Conservation (phyloP, 2,888 invertebrate species). For the Petrolisthes manimaculis region DNA sequence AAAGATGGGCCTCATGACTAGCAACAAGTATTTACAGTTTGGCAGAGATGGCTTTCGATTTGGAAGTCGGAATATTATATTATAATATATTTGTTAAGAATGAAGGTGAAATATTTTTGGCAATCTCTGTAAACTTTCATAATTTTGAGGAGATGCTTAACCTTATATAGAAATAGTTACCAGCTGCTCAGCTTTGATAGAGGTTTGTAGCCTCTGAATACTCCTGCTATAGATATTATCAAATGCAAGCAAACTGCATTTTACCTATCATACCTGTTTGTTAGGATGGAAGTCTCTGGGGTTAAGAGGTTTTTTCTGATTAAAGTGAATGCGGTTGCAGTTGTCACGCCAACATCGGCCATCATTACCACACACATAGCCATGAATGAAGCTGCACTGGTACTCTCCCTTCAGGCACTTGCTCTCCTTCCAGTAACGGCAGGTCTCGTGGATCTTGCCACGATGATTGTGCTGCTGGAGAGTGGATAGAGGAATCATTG, state of each 20-base stretch:
- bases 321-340: constrained; percentile 47
- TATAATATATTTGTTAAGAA: not conserved
- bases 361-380: constrained; percentile 53
- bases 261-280: not conserved
- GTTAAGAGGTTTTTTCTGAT: constrained; percentile 17
- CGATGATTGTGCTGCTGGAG: constrained; percentile 23
- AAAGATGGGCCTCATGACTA: not conserved
- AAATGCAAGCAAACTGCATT: not conserved
- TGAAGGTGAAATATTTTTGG: too few relatives aligned
- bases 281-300: constrained; percentile 14
- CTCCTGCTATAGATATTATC: not conserved
- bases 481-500: not conserved
- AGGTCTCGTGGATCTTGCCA: constrained; percentile 46
- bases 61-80: too few relatives aligned
- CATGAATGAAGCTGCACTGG: constrained; percentile 56
- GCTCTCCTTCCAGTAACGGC: constrained; percentile 59
- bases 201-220: too few relatives aligned
- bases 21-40: not conserved
- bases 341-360: constrained; percentile 43
- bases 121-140: too few relatives aligned
- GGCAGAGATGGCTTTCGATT: too few relatives aligned
- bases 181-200: too few relatives aligned
- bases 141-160: too few relatives aligned
- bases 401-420: constrained; percentile 53
- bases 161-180: too few relatives aligned